Base-by-base conservation (phyloP, 2,888 invertebrate genomes). In the Plagodis pulveraria region DNA sequence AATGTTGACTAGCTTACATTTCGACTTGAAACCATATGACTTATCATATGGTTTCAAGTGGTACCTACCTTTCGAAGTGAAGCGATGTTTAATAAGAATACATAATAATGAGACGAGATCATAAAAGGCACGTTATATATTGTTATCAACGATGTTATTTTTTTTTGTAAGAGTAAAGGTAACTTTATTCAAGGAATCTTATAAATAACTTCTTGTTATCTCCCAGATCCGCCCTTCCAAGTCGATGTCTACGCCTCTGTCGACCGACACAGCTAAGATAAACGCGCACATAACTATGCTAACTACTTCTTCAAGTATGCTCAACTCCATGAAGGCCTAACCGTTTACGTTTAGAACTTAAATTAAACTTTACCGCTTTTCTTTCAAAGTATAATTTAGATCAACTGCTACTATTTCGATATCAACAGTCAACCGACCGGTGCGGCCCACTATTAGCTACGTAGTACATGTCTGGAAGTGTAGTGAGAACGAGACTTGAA, bases 221-320 rank as follows among this genome's bases (percentile, higher is more conserved):
- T 33, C 36, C 7, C 12, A 44, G 46, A 35, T 48, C 42, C 36
- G 44, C 45, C 53, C 55, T 47, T 55, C 8, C 38, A 44, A 35
- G 46, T 49, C 36, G 12, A 34, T 47, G 48, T 51, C 32, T 56
- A 70, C 77, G 78, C 73, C 80, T 80, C 78, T 78, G 79, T 80
- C 76, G 65, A 77, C 83, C 81, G 81, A 87, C 86, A 85, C 83
- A 84, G 81, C 86, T 88, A 84, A 87, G 88, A 88, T 89, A 89
- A 88, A 88, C 84, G 83, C 73, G 76, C 80, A 88, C 86, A 87
- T 89, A 87, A 81, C 87, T 88, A 89, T 89, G 86, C 86, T 89
- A 89, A 89, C 87, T 87, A 86, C 84, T 84, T 81, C 80, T 77
- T 74, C 62, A 56, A 67, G 66, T 56, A 42, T 43, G 49, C 32